Evolutionary conservation across 2,797 vertebrate species (phyloP), one percentile per base, ranked within the genome.

Genomic region (Eurystomus glaucurus): DNA sequence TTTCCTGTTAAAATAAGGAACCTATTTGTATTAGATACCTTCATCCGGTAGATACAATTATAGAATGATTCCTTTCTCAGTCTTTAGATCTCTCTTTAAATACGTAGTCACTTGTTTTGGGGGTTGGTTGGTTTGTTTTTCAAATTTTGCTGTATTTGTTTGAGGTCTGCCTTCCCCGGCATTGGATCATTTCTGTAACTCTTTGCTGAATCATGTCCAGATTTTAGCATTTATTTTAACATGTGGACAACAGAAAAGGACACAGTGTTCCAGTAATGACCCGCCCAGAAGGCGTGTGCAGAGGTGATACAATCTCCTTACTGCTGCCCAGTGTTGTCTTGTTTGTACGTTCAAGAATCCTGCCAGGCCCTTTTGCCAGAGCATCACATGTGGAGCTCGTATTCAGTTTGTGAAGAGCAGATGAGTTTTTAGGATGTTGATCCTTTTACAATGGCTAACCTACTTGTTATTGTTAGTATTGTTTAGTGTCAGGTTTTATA

Each of bases 1-100:
- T 78, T 97, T 97, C 95, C 93, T 97, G 97, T 72, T 93, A 62
- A 90, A 96, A 62, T 90, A 86, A 81, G 80, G 51, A 91, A 81
- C 88, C 54, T 95, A 15, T 92, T 96, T 95, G 79, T 95, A 79
- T 94, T 91, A 79, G 95, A 82, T 96, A 58, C 69, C 70, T 95
- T 95, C 86, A 90, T 97, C 93, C 65, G 58, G 94, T 86, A 52
- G 76, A 75, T 89, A n/a, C 41, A 96, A 90, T 91, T 94, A 91
- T 37, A 84, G 85, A 84, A 81, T n/a, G 7, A 88, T 82, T 96
- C 94, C 52, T 93, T 92, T 92, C 72, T 69, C 41, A 39, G 58
- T 88, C n/a, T 81, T 88, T 81, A 11, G 65, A 28, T 88, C 48
- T 89, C 54, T 76, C 26, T 87, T 82, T 78, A 71, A 90, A 64